phyloP scores from a whole-genome alignment of 2,888 invertebrate species.

The Drosophila barbarae region DNA sequence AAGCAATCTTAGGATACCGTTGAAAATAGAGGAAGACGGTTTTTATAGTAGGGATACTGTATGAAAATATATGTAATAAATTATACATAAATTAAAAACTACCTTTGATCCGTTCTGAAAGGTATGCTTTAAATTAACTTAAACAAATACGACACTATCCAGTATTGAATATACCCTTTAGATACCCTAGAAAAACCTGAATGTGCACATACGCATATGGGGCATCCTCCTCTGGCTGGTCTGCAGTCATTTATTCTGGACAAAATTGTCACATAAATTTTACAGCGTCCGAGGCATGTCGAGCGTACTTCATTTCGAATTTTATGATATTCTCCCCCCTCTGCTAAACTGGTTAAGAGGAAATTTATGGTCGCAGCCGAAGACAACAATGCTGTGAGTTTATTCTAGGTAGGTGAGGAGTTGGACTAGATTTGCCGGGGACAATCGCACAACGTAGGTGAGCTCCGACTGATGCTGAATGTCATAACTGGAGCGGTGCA shows the following conservation, averaged over 20 bases:
- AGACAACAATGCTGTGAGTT: conserved; percentile 38
- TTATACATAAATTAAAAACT: too few relatives aligned
- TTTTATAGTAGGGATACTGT: not conserved
- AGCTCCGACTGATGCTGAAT: conserved; percentile 26
- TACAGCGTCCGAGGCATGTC: conserved; percentile 68
- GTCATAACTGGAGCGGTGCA: conserved; percentile 35
- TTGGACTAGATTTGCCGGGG: conserved; percentile 28
- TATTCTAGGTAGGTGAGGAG: conserved; percentile 37
- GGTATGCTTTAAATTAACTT: not conserved
- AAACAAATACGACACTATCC: not conserved
- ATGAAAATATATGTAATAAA: not conserved
- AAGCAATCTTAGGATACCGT: conserved; percentile 6
- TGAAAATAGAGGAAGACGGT: not conserved
- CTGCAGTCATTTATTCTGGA: conserved; percentile 63
- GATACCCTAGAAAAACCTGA: conserved; percentile 37
- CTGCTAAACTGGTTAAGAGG: conserved; percentile 60
- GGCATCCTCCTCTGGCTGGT: conserved; percentile 31
- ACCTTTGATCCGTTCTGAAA: not conserved
- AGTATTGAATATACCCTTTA: not conserved
- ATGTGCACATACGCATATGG: conserved; percentile 33
- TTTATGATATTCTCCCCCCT: conserved; percentile 63
- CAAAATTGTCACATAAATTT: conserved; percentile 73
- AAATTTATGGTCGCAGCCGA: conserved; percentile 56
- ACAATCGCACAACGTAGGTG: conserved; percentile 13
- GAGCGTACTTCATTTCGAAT: conserved; percentile 74